Conservation (phyloP, 2,113 vertebrate species). For the Mormyrus iriodes region DNA sequence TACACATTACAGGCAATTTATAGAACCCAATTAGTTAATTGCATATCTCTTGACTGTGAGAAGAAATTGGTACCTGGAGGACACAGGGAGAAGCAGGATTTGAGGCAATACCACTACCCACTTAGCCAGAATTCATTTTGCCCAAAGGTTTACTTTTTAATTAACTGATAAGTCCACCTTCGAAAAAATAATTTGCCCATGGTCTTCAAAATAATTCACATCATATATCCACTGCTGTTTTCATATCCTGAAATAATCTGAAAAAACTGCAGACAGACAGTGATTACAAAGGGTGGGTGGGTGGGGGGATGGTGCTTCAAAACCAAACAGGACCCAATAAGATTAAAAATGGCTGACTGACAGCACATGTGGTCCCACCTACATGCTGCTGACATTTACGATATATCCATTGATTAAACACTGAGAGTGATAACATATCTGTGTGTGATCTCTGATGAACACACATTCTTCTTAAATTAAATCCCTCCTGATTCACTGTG, state of each 20-base stretch:
- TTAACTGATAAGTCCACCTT: background rate
- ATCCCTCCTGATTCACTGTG: background rate
- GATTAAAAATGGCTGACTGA: background rate
- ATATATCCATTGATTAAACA: background rate
- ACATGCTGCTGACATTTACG: background rate
- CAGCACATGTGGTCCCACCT: background rate
- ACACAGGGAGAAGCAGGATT: background rate
- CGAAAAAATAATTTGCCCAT: background rate
- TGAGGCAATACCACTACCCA: too few species aligned
- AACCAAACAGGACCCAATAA: background rate
- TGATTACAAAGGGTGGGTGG: background rate
- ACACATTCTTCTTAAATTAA: background rate
- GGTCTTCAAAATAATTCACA: background rate
- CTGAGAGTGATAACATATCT: background rate
- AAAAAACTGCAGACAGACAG: background rate
- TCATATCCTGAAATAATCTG: background rate
- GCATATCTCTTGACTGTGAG: background rate
- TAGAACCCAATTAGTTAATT: background rate
- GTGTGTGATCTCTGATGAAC: background rate
- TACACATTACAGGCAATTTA: background rate
- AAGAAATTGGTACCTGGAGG: background rate
- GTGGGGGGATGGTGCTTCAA: background rate
- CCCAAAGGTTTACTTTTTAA: background rate
- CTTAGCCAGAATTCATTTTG: background rate
- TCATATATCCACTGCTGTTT: background rate